Base-by-base conservation (phyloP, 1,140 invertebrate species). In the Schlechtendalia chinensis region DNA sequence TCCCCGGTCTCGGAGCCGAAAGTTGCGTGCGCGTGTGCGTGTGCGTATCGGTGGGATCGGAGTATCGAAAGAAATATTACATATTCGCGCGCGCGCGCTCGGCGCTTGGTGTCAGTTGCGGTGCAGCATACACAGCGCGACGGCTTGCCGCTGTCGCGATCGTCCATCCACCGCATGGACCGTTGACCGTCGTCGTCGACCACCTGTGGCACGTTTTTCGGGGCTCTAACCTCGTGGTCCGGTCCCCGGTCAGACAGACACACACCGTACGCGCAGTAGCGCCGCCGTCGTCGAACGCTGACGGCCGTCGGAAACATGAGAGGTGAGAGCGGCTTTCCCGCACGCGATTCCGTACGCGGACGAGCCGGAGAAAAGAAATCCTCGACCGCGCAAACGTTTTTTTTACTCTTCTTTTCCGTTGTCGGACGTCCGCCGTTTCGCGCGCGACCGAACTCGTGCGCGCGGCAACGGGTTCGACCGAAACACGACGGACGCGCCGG, bases 151-250 rank as follows among this genome's bases (percentile, higher is more conserved):
- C 53, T 5, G 53, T 2, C 19, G 53, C 5, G 16, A n/a, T 54
- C 53, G 16, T 54, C 32, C 32, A 3, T 8, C 3, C 8, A 4
- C 3, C 3, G 3, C 47, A 54, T 54, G 53, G 53, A 54, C 16
- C 53, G 53, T 17, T 54, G 53, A 14, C 29, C 63, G 63, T 32
- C 59, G 16, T 22, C 29, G 61, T 65, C 61, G 61, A 65, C 27
- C 61, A 65, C 61, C 61, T 65, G 61, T 65, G 61, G 61, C 61
- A 29, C 61, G 61, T 61, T 61, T 24, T 53, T 16, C 29, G 24
- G 61, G 17, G 17, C 29, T 27, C 47, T 45, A 32, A 14, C 27
- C 61, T 32, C 61, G 6, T n/a, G n/a, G n/a, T 63, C 16, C 27
- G 16, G 8, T 10, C 10, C 29, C 59, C 24, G 59, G 29, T 14